Evolutionary conservation across 2,888 invertebrate genomes (phyloP), one percentile per base, ranked within the genome.

Genomic region (Notocelia uddmanniana): DNA sequence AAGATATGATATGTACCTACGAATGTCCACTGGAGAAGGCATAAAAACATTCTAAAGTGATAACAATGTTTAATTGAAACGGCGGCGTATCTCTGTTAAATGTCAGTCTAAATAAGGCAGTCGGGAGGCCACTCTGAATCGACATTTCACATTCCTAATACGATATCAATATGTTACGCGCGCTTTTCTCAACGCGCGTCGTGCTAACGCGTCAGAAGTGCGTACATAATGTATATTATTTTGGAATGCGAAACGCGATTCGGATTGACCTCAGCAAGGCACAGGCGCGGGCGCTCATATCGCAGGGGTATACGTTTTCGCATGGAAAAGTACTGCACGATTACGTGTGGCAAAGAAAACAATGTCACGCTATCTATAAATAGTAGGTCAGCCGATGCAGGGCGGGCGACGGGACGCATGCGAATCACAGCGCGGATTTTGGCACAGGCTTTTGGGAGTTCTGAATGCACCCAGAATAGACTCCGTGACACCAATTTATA

Each of bases 261-360:
- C 45, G 1, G 45, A 45, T 45, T 45, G 45, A 45, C 45, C 45
- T 8, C 8, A 55, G 73, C 72, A 63, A 71, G 73, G 75, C 76
- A 75, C 74, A 74, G 78, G 74, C 75, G 50, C 50, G 76, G 76
- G 50, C 21, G 79, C 85, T 84, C 77, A 73, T 91, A 90, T 91
- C 90, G 73, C 78, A 78, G 85, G 80, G 89, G 92, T 90, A 91
- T 89, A 90, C 81, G 87, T 90, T 88, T 90, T 89, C 81, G 87
- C 87, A 85, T 91, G 93, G 93, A 93, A 93, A 93, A 89, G 82
- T 92, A 92, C 93, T 79, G 77, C 75, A 68, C 78, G 86, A 87
- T 88, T 86, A 84, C 84, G 75, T 76, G 83, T 76, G 77, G 81
- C 80, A 84, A 87, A 88, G 90, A 88, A 88, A 90, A 90, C 86